Evolutionary conservation across 1,140 invertebrate genomes (phyloP), one percentile per base, ranked within the genome.

Genomic region (Philaenus spumarius): DNA sequence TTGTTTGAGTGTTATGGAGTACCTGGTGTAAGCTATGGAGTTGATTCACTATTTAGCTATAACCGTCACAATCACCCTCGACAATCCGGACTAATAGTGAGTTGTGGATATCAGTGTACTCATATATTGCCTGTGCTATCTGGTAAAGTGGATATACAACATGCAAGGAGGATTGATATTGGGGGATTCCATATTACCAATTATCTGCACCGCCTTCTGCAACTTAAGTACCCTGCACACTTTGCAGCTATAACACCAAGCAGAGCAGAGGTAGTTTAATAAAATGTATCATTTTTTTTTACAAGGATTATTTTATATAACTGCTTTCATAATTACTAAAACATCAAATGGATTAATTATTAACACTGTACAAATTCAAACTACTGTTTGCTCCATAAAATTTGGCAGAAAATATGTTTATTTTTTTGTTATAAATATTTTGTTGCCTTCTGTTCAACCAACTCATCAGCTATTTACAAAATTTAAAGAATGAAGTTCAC

Each of bases 1-100:
- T 73, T 97, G 42, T 97, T 97, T 76, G 95, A 97, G 75, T 94
- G 90, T 66, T 97, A 97, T 69, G 82, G 85, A 55, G 80, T 97
- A 11, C 93, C 93, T 43, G 81, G 82, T 6, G 78, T 97, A 14
- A 81, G 82, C 46, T 96, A 95, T 73, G 92, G 92, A 26, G 81
- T 96, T 11, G 95, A 97, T 74, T 82, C 85, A 2, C 65, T 97
- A 26, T 92, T 90, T 69, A 90, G 90, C 62, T 86, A 87, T 68
- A 77, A 82, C 43, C 78, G 82, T 37, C 87, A 93, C 68, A 78
- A 81, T 65, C 76, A 82, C 43, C 77, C 78, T 53, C 71, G 78
- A 1, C 72, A 39, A 23, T 78, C 82, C 68, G 86, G 85, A 4
- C 73, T 97, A 2, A 83, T 97, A 45, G 70, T 97, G 4, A 88